Base-by-base conservation (phyloP, 1,140 invertebrate species). In the Drosophila littoralis region DNA sequence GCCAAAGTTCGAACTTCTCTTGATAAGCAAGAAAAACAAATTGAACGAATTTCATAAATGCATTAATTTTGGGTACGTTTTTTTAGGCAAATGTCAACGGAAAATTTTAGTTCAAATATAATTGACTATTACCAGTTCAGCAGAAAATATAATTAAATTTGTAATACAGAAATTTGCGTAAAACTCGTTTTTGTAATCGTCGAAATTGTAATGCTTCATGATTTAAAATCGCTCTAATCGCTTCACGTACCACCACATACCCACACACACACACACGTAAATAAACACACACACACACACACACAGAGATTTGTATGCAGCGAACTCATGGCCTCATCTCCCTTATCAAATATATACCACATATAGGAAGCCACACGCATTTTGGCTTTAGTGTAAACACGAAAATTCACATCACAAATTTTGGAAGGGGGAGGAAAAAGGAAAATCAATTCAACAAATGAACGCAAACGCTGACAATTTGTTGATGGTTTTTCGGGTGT, bases 381-480 rank as follows among this genome's bases (percentile, higher is more conserved):
- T 75, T 75, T 64, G 71, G 71, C 65, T 55, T 74, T 74, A 50
- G 65, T 82, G 80, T 75, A 79, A 82, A 82, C 80, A 83, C 61
- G 81, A 65, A 60, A 51, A 68, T 76, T 59, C 59, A 51, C 42
- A 66, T 54, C 50, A 28, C 38, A 38, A 46, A 28, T 55, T 54
- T 57, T 55, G 13, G 7, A 4, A 5, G 5, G 4, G 22, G 0
- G 35, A n/a, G 15, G n/a, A 73, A 77, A 81, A 77, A 10, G 48
- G 58, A 40, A 85, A 85, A 81, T 78, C 80, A 71, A 75, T 81
- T 81, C 78, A 78, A 74, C 66, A 81, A 85, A 84, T 78, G 73
- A 77, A 84, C 73, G 74, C 65, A 68, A 81, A 67, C 52, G 68
- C 68, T 78, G 82, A 85, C 81, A 85, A 81, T 85, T 85, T 85